Conservation (phyloP, 2,113 vertebrate species). For the Rhynchomys soricoides region DNA sequence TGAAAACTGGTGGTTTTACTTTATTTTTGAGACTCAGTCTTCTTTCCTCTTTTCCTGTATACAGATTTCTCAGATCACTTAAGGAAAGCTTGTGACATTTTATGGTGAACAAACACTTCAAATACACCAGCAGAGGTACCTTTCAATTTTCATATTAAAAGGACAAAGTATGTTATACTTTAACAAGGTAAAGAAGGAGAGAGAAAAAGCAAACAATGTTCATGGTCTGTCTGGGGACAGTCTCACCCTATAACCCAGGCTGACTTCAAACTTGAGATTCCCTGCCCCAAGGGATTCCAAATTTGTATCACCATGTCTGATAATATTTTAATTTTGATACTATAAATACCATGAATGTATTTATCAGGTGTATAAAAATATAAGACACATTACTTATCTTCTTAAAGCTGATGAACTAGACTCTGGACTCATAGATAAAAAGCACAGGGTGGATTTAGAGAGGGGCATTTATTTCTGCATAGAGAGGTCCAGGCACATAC, state of each 20-base stretch:
- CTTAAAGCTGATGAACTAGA: background rate
- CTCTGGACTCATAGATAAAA: background rate
- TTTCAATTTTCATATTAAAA: constrained; percentile 18
- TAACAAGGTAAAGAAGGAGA: constrained; percentile 8
- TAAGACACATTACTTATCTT: background rate
- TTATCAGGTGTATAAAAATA: background rate
- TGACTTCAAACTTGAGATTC: background rate
- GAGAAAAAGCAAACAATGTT: background rate
- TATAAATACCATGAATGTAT: background rate
- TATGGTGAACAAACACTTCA: background rate
- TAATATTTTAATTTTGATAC: background rate
- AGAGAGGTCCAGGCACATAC: background rate
- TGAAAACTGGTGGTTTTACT: background rate
- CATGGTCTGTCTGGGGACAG: background rate
- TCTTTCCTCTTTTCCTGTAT: background rate
- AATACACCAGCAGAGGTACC: background rate
- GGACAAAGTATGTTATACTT: background rate
- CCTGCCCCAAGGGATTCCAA: background rate
- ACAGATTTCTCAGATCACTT: background rate
- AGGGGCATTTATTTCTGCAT: background rate
- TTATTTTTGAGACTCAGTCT: background rate
- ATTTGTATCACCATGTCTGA: too few species aligned
- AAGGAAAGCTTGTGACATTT: background rate
- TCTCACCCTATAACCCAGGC: background rate
- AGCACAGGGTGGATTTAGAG: background rate